phyloP scores from a whole-genome alignment of 2,113 vertebrate species.

The Mustela nigripes region DNA sequence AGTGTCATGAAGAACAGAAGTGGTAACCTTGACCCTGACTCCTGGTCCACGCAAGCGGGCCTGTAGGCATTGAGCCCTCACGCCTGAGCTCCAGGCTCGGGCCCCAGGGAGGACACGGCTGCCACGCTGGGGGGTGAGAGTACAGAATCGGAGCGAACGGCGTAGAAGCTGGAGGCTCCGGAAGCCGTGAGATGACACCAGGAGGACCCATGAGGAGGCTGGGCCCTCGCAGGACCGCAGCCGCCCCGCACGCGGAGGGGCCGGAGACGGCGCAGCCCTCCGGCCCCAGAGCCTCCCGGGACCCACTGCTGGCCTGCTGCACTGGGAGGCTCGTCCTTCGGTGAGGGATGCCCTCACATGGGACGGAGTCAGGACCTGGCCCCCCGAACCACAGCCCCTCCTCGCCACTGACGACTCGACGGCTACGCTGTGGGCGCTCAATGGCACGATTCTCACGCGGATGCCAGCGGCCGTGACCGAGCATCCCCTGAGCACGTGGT shows the following conservation, averaged over 20 bases:
- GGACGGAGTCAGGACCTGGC: background rate
- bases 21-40: background rate
- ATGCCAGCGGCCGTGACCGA: background rate
- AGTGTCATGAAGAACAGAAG: background rate
- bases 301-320: rapidly evolving
- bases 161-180: background rate
- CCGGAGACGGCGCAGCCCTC: rapidly evolving
- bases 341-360: background rate
- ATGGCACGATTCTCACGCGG: background rate
- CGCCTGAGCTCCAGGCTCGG: background rate
- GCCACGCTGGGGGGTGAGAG: rapidly evolving
- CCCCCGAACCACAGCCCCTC: background rate
- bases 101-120: background rate
- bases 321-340: background rate
- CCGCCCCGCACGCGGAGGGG: rapidly evolving
- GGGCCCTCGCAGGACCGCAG: background rate
- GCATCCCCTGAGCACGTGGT: background rate
- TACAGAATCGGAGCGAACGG: rapidly evolving
- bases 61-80: no score
- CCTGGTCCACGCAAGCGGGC: background rate
- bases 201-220: background rate
- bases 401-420: rapidly evolving
- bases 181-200: rapidly evolving
- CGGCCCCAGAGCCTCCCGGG: background rate
- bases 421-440: no score